Base-by-base conservation (phyloP, 2,113 vertebrate genomes). In the Steatornis caripensis region DNA sequence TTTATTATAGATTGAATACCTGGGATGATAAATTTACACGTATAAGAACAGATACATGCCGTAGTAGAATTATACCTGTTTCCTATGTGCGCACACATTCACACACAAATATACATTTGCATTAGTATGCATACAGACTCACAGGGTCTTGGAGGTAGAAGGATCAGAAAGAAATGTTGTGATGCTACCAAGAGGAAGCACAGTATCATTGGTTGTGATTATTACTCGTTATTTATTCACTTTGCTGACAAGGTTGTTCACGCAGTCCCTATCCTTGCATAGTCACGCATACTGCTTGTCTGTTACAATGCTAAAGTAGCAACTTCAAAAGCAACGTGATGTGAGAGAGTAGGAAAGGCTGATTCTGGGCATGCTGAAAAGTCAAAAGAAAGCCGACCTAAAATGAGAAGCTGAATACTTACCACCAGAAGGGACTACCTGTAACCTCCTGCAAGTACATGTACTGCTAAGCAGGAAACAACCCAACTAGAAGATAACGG, bases 1-100 rank as follows among this genome's bases (percentile, higher is more conserved):
- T 94, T 94, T 92, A 86, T 93, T 89, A 81, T 43, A 72, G 64
- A 75, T 71, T 78, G 80, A 93, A 89, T 95, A 90, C 17, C 29
- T 39, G 7, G 16, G 69, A 87, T 84, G 83, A 92, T 93, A 87
- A 90, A 86, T 75, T 94, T 75, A 83, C 62, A 83, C 37, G 14
- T 84, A 46, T 85, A 77, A 90, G 92, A 87, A 84, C 43, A 90
- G 65, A 80, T 68, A 60, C 5, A 55, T 45, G 15, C 23, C 36
- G 48, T 72, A 41, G 89, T 84, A 64, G 37, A 91, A 89, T 87
- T 89, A 60, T 23, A 71, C 37, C 34, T 80, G 11, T 66, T 93
- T 84, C 19, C 43, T 21, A 29, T 30, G 20, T 23, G 6, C 80
- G 46, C 21, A 27, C 75, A 68, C 45, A 68, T 93, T 93, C 87